phyloP scores from a whole-genome alignment of 2,797 vertebrate genomes.

The Sebastolobus alascanus region DNA sequence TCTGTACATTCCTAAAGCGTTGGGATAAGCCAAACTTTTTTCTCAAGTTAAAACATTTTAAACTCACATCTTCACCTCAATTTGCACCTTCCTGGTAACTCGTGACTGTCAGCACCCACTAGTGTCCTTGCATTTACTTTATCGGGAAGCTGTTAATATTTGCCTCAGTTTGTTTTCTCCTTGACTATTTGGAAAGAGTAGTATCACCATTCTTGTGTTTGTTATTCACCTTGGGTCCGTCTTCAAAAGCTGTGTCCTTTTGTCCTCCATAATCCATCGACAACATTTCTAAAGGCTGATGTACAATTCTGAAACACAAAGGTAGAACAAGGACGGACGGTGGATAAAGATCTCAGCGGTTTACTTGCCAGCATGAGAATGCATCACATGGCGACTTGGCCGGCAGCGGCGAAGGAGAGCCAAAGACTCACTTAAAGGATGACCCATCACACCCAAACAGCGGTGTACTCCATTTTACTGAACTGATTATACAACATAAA shows the following conservation, averaged over 20 bases:
- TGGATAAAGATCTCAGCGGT: slow-evolving; percentile 18
- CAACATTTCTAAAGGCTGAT: background rate
- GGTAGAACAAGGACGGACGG: background rate
- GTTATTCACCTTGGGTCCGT: slow-evolving; percentile 17
- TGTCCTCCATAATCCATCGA: slow-evolving; percentile 13
- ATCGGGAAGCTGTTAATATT: background rate
- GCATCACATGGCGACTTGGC: slow-evolving; percentile 18
- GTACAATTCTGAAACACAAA: background rate
- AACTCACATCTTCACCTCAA: background rate
- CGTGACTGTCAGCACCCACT: background rate
- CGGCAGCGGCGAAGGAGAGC: background rate
- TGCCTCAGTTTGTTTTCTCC: background rate
- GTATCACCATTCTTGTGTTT: background rate
- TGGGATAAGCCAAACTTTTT: background rate
- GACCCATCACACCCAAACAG: slow-evolving; percentile 24
- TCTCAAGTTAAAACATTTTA: background rate
- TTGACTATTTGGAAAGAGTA: background rate
- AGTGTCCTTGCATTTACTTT: background rate
- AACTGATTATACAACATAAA: slow-evolving; percentile 12
- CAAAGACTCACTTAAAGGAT: slow-evolving; percentile 38
- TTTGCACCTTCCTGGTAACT: background rate
- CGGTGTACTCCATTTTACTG: background rate
- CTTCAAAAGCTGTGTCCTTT: background rate
- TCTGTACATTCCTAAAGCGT: background rate
- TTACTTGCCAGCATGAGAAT: slow-evolving; percentile 21